A percentile compares a stretch with the other conserved stretches of the same genome.
Evolutionary conservation across 2,113 vertebrate species (phyloP).

Genomic region (Coryphaenoides rupestris): DNA sequence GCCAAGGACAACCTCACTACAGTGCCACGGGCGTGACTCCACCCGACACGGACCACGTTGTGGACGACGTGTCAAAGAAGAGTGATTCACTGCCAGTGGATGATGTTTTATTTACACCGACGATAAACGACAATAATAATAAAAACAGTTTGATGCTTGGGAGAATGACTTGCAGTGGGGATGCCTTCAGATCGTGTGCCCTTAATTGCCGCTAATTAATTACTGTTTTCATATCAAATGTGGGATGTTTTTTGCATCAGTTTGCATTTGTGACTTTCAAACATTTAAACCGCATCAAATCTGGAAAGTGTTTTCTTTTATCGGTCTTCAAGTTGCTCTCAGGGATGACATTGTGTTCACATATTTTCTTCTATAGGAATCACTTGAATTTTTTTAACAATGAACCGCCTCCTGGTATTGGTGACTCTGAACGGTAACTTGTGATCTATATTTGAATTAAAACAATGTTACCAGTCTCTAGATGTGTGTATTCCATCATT

Average conservation of each 20-base stretch:
- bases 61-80: background rate
- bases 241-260: no score
- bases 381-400: no score
- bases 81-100: background rate
- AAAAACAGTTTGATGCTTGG: background rate
- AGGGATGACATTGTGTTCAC: constrained; percentile 33
- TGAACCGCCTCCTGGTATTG: no score
- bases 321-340: constrained; percentile 21
- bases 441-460: constrained; percentile 38
- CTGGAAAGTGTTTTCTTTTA: background rate
- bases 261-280: no score
- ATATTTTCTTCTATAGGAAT: constrained; percentile 9
- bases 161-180: background rate
- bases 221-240: background rate
- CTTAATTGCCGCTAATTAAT: constrained; percentile 4
- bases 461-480: constrained; percentile 20
- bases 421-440: no score
- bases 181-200: background rate
- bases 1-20: constrained; percentile 5
- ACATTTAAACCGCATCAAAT: background rate
- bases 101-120: background rate
- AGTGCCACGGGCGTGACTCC: constrained; percentile 13
- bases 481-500: no score
- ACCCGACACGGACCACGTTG: background rate
- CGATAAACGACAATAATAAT: no score